Conservation (phyloP, 2,113 vertebrate genomes). For the Ailuropoda melanoleuca region DNA sequence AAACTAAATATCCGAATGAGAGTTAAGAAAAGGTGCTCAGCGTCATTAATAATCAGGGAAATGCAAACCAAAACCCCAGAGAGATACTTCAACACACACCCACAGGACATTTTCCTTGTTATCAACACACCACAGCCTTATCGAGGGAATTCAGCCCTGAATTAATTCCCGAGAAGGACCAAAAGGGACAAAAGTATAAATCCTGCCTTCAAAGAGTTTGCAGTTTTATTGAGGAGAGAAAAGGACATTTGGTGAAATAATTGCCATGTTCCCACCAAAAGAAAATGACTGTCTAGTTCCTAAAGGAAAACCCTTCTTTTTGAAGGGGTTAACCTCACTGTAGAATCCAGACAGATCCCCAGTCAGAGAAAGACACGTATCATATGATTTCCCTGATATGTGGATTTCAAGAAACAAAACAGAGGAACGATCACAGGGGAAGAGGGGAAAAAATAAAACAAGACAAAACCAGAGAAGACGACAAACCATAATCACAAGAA, state of each 20-base stretch:
- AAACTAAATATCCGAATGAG: not conserved
- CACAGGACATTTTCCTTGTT: not conserved
- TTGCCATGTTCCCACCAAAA: not conserved
- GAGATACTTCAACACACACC: not conserved
- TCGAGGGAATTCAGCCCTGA: not conserved
- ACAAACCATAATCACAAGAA: too few relatives aligned
- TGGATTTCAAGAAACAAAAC: too few relatives aligned
- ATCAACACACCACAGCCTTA: not conserved
- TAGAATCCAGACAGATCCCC: not conserved
- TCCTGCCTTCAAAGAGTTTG: not conserved
- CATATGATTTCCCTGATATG: too few relatives aligned
- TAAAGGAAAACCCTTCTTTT: not conserved
- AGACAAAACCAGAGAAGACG: too few relatives aligned
- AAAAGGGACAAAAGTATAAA: not conserved
- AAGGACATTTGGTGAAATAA: not conserved
- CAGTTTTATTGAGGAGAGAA: not conserved
- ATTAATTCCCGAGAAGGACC: not conserved
- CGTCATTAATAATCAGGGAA: not conserved
- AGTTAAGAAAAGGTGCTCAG: not conserved
- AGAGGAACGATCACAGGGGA: too few relatives aligned
- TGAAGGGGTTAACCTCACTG: not conserved
- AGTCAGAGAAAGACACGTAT: too few relatives aligned
- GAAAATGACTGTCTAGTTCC: not conserved
- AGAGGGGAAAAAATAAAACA: too few relatives aligned
- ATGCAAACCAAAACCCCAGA: not conserved